Evolutionary conservation across 53 echinoderm and acorn worm genomes (phyloP).

Genomic region (Mesocentrotus franciscanus): DNA sequence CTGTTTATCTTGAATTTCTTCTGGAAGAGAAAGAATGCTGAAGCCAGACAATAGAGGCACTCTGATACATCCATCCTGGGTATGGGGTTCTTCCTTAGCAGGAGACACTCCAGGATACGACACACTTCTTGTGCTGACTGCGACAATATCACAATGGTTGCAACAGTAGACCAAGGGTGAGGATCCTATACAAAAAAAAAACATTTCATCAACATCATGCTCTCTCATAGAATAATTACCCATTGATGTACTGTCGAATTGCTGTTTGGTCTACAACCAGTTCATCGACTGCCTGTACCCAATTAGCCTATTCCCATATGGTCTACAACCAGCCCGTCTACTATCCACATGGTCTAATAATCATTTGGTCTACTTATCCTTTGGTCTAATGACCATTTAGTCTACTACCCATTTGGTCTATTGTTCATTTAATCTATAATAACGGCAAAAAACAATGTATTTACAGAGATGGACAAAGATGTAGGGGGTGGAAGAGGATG

Average conservation of each 20-base stretch:
- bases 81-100: constrained; percentile 70
- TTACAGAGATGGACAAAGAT: neutral
- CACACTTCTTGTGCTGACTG: constrained; percentile 82
- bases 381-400: no score
- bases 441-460: no score
- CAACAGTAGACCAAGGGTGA: constrained; percentile 85
- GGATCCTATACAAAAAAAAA: constrained; percentile 63
- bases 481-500: neutral
- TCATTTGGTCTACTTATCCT: no score
- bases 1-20: constrained; percentile 73
- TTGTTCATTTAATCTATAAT: no score
- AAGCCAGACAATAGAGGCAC: constrained; percentile 88
- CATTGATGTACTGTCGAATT: no score
- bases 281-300: no score
- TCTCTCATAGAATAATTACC: neutral
- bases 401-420: no score
- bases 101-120: constrained; percentile 69
- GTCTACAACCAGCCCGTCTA: no score
- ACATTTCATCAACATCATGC: neutral
- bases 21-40: constrained; percentile 79
- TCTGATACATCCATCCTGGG: constrained; percentile 79
- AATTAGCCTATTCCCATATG: no score
- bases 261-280: no score
- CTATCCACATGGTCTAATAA: no score
- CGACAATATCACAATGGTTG: constrained; percentile 82